Evolutionary conservation across 1,140 invertebrate species (phyloP), one percentile per base, ranked within the genome.

Genomic region (Diorhabda elongata): DNA sequence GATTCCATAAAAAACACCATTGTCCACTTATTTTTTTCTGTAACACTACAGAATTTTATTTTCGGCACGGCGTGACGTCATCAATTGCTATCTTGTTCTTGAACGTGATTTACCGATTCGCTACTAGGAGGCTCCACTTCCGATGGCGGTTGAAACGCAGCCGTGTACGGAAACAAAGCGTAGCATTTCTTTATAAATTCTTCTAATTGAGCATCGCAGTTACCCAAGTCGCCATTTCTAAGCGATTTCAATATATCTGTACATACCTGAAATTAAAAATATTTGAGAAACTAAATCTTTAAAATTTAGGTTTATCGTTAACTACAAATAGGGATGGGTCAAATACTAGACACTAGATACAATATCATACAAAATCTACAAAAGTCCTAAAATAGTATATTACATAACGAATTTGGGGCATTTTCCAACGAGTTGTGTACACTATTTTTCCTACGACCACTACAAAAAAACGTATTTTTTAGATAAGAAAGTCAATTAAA

Each of bases 221-320:
- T 81, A 1, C 93, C 93, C 78, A 95, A 92, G 72, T 93, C 90
- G 59, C 91, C 92, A 65, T 87, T 87, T 70, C 86, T 85, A 75
- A 96, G 84, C 69, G 89, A 87, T 68, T 91, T 88, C 64, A 95
- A 83, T 41, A 95, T 88, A 71, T 89, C 88, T 65, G 87, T 88
- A 82, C 92, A 95, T 78, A 87, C 90, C 88, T 93, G 81, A 4
- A 66, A 26, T 26, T 26, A 26, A 26, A 26, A 26, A 26, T 26
- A 26, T 26, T 26, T 26, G 26, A 26, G 26, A 26, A 26, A 26
- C 26, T 26, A 26, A 26, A 26, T 26, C 26, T 26, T 26, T 26
- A 26, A 26, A 26, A 26, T 26, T 26, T 26, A 26, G 26, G 1
- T 26, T 26, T 26, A 26, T 1, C 26, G 26, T 26, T 26, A 26